Conservation (phyloP, 1,140 invertebrate genomes). For the Papilio polytes region DNA sequence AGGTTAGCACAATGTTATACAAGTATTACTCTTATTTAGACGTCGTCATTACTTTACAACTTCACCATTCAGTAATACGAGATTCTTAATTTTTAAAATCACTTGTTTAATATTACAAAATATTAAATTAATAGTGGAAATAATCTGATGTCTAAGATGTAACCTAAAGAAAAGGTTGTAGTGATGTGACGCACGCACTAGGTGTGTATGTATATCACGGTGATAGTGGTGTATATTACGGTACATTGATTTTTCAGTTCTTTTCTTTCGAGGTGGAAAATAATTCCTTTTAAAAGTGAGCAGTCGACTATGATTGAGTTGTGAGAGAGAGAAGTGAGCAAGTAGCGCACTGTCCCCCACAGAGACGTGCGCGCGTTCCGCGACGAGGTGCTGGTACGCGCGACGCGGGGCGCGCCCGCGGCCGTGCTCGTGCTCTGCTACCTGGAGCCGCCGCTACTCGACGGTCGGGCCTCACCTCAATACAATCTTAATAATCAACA, state of each 20-base stretch:
- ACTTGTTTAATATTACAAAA: no score
- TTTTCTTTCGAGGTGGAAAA: no score
- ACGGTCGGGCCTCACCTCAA: slow-evolving; percentile 46
- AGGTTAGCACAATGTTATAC: background rate
- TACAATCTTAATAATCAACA: background rate
- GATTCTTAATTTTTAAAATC: no score
- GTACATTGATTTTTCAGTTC: no score
- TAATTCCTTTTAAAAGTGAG: no score
- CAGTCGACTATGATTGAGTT: background rate
- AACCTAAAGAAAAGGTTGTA: no score
- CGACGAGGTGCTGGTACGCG: slow-evolving; percentile 55
- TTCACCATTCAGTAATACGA: no score
- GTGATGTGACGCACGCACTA: no score
- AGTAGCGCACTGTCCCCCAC: background rate
- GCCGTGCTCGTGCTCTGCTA: slow-evolving; percentile 59
- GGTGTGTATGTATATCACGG: no score
- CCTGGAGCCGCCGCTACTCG: slow-evolving; percentile 62
- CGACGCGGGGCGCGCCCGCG: slow-evolving; percentile 50
- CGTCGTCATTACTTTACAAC: background rate
- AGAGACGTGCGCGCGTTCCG: slow-evolving; percentile 50
- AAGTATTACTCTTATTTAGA: background rate
- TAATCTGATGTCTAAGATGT: no score
- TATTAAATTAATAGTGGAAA: no score
- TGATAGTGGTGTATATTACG: no score
- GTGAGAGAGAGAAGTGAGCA: background rate